A percentile compares a stretch with the other conserved stretches of the same genome.
These are phyloP conservation scores for Uromys caudimaculatus DNA, from an alignment of 2,797 vertebrate genomes.

Conservation along the genomic window DNA sequence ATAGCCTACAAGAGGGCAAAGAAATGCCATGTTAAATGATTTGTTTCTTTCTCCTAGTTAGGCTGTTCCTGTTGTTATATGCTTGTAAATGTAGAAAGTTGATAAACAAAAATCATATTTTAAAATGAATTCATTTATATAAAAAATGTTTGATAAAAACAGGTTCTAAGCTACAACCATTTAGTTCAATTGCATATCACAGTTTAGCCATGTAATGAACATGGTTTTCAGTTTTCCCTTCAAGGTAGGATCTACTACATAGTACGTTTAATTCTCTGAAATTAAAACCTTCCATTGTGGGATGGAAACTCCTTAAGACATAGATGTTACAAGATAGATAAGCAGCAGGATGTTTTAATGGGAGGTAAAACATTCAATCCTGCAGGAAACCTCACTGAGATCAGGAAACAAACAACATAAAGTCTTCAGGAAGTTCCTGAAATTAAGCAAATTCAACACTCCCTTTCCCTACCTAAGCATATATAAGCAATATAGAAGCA, in stretches of 20 bases:
- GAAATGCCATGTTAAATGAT: neutral
- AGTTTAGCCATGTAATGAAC: neutral
- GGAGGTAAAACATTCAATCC: neutral
- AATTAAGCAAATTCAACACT: neutral
- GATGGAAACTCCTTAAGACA: neutral
- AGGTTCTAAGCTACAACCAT: neutral
- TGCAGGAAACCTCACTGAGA: neutral
- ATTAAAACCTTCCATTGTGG: neutral
- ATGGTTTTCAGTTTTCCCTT: neutral
- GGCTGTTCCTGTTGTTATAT: neutral
- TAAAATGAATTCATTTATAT: neutral
- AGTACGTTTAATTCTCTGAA: neutral
- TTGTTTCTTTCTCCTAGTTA: neutral
- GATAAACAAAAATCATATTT: neutral
- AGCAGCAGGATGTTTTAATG: neutral
- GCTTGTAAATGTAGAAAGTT: neutral
- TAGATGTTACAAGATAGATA: neutral
- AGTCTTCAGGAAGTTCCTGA: neutral
- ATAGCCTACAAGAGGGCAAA: neutral
- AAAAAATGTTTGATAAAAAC: neutral
- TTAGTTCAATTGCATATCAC: neutral
- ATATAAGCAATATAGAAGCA: neutral
- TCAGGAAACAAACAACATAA: neutral
- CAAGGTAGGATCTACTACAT: neutral
- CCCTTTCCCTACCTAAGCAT: neutral